Evolutionary conservation across 2,888 invertebrate species (phyloP), one percentile per base, ranked within the genome.

Genomic region (Agrenia bidenticulata): DNA sequence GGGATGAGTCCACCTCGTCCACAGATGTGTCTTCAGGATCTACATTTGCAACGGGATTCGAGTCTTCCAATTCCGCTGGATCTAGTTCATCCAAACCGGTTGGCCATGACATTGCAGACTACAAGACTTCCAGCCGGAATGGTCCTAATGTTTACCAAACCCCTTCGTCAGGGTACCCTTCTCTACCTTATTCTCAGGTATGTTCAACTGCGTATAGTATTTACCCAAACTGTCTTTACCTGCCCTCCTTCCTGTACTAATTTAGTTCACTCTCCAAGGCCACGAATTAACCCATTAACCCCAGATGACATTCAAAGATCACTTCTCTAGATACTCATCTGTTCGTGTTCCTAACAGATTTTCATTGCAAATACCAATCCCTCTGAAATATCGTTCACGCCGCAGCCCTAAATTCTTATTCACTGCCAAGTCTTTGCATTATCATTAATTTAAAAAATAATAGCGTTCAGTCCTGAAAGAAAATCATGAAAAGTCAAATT

Each of bases 121-220:
- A 45, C 45, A 45, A 45, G 19, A 45, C 45, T 19, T 15, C 19
- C 19, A 45, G 45, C 15, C n/a, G 45, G n/a, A 45, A 19, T 45
- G 45, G n/a, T 4, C 45, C 45, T n/a, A 45, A 15, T 45, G 45
- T 45, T 15, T 45, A 45, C 45, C 45, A 45, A 45, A 45, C 45
- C n/a, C 7, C 45, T 45, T 5, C 45, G 5, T 45, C 45, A 49
- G 67, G 60, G 56, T 70, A 67, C 57, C 61, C 69, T 45, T 66
- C 70, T 61, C 56, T 65, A 55, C 67, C 70, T 56, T 67, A 67
- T 32, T 41, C 64, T 55, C 65, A 64, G 70, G 70, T 70, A 67
- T 45, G n/a, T n/a, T n/a, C n/a, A n/a, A n/a, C n/a, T n/a, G n/a
- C n/a, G n/a, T n/a, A n/a, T n/a, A n/a, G n/a, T n/a, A n/a, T n/a